These are phyloP conservation scores for Muricea muricata DNA, from an alignment of 92 coral and sea anemone genomes.

Conservation along the genomic window DNA sequence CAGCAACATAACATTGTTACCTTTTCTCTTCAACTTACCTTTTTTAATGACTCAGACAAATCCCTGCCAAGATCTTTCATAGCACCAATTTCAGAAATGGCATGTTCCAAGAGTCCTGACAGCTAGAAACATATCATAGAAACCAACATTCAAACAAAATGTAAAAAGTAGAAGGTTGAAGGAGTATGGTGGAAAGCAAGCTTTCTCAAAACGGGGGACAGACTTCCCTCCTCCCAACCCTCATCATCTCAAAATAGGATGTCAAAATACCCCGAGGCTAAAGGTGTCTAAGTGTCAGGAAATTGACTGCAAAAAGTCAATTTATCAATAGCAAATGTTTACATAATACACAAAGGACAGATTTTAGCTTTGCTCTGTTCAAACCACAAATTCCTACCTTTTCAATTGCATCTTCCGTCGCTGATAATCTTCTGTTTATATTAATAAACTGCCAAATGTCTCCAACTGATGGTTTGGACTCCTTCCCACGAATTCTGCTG, in stretches of 20 bases:
- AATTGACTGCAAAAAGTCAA: not conserved
- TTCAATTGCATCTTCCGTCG: slow-evolving; percentile 93
- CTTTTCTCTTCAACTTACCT: slow-evolving; percentile 48
- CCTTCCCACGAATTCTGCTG: slow-evolving; percentile 77
- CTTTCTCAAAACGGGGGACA: too few species aligned
- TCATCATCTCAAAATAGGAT: too few species aligned
- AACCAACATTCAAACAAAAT: not conserved
- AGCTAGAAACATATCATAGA: slow-evolving; percentile 57
- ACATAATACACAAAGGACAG: not conserved
- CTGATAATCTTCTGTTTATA: slow-evolving; percentile 91
- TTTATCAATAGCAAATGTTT: slow-evolving; percentile 8
- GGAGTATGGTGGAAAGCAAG: too few species aligned
- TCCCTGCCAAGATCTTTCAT: slow-evolving; percentile 79
- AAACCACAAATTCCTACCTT: slow-evolving; percentile 80
- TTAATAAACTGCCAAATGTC: slow-evolving; percentile 99
- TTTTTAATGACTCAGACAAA: slow-evolving; percentile 67
- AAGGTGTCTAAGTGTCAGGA: not conserved
- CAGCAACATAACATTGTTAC: not conserved
- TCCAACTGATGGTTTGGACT: slow-evolving; percentile 78
- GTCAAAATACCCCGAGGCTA: not conserved
- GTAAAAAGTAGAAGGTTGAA: too few species aligned
- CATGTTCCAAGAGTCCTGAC: slow-evolving; percentile 81
- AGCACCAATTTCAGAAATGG: slow-evolving; percentile 85
- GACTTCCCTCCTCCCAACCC: not conserved
- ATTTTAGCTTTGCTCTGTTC: not conserved